Conservation (phyloP, 2,888 invertebrate genomes). For the Sisyra terminalis region DNA sequence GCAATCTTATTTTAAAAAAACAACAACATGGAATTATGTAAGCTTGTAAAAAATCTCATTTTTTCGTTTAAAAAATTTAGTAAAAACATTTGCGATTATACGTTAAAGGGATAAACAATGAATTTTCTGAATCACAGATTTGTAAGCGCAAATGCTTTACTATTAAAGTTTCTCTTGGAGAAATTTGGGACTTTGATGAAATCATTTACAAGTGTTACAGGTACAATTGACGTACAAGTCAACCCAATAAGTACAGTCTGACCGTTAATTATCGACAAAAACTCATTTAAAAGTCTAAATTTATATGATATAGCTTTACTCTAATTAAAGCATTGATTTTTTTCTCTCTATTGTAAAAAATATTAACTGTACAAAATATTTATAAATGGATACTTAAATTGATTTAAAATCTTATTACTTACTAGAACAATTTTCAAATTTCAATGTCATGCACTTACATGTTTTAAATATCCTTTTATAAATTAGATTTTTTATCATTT, state of each 20-base stretch:
- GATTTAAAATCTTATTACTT: no score
- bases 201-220: not conserved
- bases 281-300: not conserved
- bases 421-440: no score
- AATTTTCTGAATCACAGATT: not conserved
- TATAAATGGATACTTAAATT: no score
- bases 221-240: conserved; percentile 5
- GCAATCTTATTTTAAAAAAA: conserved; percentile 4
- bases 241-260: conserved; percentile 5
- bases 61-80: not conserved
- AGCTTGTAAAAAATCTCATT: no score
- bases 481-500: no score
- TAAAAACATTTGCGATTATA: not conserved
- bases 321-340: not conserved
- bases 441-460: no score
- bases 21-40: not conserved
- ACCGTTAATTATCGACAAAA: conserved; percentile 1
- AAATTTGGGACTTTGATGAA: not conserved
- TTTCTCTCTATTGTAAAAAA: conserved; percentile 1
- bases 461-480: no score
- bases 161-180: no score
- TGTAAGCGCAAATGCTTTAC: no score
- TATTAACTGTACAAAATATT: not conserved
- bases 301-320: not conserved
- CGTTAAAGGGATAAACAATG: not conserved